Evolutionary conservation across 2,888 invertebrate species (phyloP), one percentile per base, ranked within the genome.

Genomic region (Itoplectis maculator): DNA sequence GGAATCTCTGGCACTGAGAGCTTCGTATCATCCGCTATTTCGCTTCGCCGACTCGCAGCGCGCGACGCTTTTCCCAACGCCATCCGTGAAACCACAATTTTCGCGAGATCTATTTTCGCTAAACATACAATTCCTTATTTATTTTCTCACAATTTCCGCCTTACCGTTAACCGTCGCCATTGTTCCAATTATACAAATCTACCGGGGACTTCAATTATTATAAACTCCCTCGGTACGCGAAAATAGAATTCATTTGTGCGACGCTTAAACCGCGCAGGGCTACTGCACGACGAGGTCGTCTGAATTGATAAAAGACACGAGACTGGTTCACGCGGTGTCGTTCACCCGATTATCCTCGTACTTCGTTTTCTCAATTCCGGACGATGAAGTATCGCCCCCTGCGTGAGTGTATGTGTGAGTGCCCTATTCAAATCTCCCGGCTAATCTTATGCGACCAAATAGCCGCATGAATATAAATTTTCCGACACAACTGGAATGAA

Each of bases 21-120:
- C 37, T 35, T 37, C 59, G 59, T 59, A 37, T 59, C 15, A 59
- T 59, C 59, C 59, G 29, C 5, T 15, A 29, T 59, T 59, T 37
- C 35, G 8, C 6, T 59, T 35, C 7, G 35, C n/a, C 15, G 15
- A 35, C 15, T 59, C 37, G 3, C 29, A 3, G 5, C n/a, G 56
- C 13, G 29, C 29, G 20, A 59, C 35, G 18, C 29, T 29, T 29
- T 15, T 37, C 15, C 4, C 29, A 9, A 13, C 29, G n/a, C 29
- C 29, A 11, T 54, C 54, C 2, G n/a, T 23, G 23, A 20, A 54
- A 54, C 23, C 9, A 51, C 18, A 18, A 51, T 51, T 15, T 15
- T 20, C 2, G 1, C 1, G 8, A 9, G 6, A 9, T 1, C 6
- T 9, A 20, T 20, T 51, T 18, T 51, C 18, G 5, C 29, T 2